A percentile compares a stretch with the other conserved stretches of the same genome.
These are phyloP conservation scores for Perccottus glenii DNA, from an alignment of 2,113 vertebrate genomes.

Conservation along the genomic window DNA sequence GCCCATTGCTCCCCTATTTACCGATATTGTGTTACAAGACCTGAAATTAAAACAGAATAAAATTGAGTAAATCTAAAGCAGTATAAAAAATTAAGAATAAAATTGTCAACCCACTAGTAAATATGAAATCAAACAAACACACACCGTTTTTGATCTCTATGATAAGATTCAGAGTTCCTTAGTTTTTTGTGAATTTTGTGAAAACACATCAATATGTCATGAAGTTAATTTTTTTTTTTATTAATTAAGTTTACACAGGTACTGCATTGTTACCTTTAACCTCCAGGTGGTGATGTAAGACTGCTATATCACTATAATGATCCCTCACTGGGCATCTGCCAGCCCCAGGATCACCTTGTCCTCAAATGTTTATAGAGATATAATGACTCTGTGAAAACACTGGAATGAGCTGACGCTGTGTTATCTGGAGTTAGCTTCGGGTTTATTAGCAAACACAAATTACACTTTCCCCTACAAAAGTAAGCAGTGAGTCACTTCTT, in stretches of 20 bases:
- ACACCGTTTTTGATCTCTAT: too few species aligned
- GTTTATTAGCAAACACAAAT: constrained; percentile 13
- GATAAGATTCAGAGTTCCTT: too few species aligned
- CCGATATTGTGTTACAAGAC: too few species aligned
- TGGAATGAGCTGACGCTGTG: constrained; percentile 4
- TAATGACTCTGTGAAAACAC: constrained; percentile 22
- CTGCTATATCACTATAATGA: background rate
- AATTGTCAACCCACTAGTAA: too few species aligned
- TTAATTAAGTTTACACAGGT: background rate
- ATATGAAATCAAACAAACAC: too few species aligned
- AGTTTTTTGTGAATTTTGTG: too few species aligned
- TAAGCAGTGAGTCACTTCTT: constrained; percentile 21
- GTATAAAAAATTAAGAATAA: too few species aligned
- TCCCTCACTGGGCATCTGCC: background rate
- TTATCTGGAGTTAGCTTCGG: constrained; percentile 4
- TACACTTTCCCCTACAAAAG: background rate
- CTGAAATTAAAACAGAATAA: background rate
- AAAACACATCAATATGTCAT: too few species aligned
- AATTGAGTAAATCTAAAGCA: too few species aligned
- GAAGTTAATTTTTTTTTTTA: too few species aligned
- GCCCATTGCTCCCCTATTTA: too few species aligned
- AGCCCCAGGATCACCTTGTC: background rate
- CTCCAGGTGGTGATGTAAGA: constrained; percentile 47
- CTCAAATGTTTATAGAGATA: constrained; percentile 18
- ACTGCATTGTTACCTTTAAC: background rate